Conservation (phyloP, 2,797 vertebrate species). For the Garrulus glandarius region DNA sequence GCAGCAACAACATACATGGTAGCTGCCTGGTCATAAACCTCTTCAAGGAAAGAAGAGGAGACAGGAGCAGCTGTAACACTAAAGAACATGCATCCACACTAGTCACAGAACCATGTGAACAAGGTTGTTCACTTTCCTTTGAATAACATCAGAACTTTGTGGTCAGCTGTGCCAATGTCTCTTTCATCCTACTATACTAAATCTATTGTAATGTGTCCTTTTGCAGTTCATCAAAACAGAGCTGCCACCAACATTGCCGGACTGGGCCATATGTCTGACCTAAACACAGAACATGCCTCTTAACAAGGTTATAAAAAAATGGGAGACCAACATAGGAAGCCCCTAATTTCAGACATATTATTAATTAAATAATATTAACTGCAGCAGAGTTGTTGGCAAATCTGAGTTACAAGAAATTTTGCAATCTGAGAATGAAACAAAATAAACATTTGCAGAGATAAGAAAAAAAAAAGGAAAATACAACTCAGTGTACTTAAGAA, state of each 20-base stretch:
- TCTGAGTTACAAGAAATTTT: not conserved
- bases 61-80: not conserved
- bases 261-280: not conserved
- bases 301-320: not conserved
- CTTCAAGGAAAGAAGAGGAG: not conserved
- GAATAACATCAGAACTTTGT: not conserved
- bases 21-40: not conserved
- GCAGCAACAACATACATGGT: not conserved
- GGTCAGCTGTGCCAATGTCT: not conserved
- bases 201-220: not conserved
- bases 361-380: not conserved
- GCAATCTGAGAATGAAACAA: not conserved
- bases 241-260: not conserved
- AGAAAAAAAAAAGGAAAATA: not conserved
- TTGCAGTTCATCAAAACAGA: not conserved
- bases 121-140: not conserved
- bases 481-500: not conserved
- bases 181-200: not conserved
- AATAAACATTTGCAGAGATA: not conserved
- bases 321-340: not conserved
- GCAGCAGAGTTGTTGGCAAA: not conserved
- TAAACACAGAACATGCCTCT: not conserved
- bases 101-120: not conserved
- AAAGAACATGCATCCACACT: not conserved
- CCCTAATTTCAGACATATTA: not conserved